Evolutionary conservation across 2,888 invertebrate species (phyloP), one percentile per base, ranked within the genome.

Genomic region (Troglohyphantes excavatus): DNA sequence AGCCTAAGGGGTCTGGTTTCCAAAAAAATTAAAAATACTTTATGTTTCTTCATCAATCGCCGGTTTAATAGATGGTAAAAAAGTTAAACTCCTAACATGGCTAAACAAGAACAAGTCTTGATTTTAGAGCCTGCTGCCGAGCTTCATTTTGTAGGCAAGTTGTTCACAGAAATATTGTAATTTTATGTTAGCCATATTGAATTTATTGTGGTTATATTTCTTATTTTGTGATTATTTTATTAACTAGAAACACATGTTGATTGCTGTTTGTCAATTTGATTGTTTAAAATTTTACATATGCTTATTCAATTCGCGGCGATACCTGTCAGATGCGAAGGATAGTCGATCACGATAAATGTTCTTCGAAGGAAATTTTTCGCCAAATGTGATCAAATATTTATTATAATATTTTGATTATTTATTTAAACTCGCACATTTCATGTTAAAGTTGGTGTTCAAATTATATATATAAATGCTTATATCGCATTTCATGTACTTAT

Each of bases 51-150:
- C 27, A 19, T 33, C 23, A 29, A 39, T 76, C 33, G 19, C 67
- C 43, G 46, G 46, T 72, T 70, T 68, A 75, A 73, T 88, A 73
- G 81, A 88, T 88, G 88, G 29, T 88, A 59, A 82, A 75, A 82
- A 68, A 65, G 76, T 70, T 82, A 63, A 67, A 73, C 21, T 61
- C 27, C 26, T 84, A 90, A 83, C 29, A 86, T 90, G 81, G 79
- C 73, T 67, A 90, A 90, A 81, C 73, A 73, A 75, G 96, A 96
- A 94, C 97, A 97, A 94, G 95, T 97, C 94, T 95, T 98, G 94
- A 95, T 95, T 94, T 97, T 98, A 95, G 97, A 97, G 93, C 98
- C 98, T 93, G 96, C 96, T 94, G 95, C 95, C 94, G 98, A 97
- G 95, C 95, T 98, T 93, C 96, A 96, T 95, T 98, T 98, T 95